Evolutionary conservation across 2,113 vertebrate species (phyloP).

Genomic region (Prionailurus viverrinus): DNA sequence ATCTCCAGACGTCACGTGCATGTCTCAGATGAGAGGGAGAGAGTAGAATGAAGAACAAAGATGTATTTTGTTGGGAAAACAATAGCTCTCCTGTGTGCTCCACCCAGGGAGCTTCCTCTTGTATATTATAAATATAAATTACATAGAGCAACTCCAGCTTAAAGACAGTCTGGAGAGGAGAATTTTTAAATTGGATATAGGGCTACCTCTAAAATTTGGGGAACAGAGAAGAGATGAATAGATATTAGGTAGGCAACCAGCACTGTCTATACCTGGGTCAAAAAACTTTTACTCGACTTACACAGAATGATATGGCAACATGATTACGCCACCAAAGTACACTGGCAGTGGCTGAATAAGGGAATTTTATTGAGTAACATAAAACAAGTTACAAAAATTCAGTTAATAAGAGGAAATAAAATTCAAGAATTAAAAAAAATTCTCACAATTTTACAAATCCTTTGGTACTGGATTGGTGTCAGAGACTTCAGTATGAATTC

Average conservation of each 20-base stretch:
- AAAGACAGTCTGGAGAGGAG: neutral
- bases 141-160: neutral
- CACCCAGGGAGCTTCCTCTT: neutral
- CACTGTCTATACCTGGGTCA: neutral
- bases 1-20: neutral
- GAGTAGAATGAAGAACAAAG: neutral
- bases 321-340: neutral
- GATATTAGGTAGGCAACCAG: neutral
- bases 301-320: neutral
- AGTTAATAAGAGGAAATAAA: neutral
- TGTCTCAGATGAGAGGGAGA: neutral
- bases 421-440: neutral
- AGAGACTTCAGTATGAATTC: neutral
- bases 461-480: neutral
- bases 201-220: neutral
- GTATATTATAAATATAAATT: neutral
- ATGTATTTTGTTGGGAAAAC: neutral
- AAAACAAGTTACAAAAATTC: neutral
- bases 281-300: neutral
- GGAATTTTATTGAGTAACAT: neutral
- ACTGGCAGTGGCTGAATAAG: neutral
- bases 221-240: neutral
- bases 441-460: neutral
- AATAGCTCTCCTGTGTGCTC: neutral
- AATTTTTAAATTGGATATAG: neutral